Conservation (phyloP, 2,888 invertebrate genomes). For the Sclerodermus sp. region DNA sequence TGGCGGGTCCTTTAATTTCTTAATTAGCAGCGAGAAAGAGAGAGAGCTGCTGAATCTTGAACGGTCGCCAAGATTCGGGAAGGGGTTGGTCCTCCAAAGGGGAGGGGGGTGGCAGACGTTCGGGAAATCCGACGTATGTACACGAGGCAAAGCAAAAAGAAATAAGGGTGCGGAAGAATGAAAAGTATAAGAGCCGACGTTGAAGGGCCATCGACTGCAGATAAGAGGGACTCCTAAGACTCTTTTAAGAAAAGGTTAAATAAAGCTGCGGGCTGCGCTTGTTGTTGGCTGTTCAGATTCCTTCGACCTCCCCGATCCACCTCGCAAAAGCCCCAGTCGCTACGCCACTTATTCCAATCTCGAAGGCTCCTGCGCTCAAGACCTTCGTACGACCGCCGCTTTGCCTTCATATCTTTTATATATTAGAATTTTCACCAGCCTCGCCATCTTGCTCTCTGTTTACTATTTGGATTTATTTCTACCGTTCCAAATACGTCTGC, state of each 20-base stretch:
- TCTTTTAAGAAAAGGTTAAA: conserved; percentile 53
- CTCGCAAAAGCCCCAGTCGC: conserved; percentile 7
- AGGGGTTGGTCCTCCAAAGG: too few species aligned
- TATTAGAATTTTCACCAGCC: conserved; percentile 49
- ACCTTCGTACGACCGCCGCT: conserved; percentile 15
- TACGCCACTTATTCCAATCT: conserved; percentile 49
- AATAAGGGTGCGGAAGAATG: conserved; percentile 34
- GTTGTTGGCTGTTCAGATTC: conserved; percentile 58
- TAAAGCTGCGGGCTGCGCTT: conserved; percentile 43
- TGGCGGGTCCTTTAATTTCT: conserved; percentile 43
- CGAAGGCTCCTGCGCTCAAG: conserved; percentile 31
- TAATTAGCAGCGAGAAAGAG: conserved; percentile 42
- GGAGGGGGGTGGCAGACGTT: too few species aligned
- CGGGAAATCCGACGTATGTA: conserved; percentile 35
- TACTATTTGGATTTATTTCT: conserved; percentile 51
- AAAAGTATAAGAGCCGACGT: conserved; percentile 33
- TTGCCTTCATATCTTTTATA: conserved; percentile 53
- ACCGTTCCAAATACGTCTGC: conserved; percentile 8
- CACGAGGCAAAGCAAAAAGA: conserved; percentile 31
- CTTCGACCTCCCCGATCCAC: conserved; percentile 36
- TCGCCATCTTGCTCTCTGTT: conserved; percentile 32
- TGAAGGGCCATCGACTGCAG: conserved; percentile 44
- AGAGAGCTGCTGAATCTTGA: too few species aligned
- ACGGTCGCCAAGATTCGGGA: too few species aligned
- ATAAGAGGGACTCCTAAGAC: conserved; percentile 42